Evolutionary conservation across 2,797 vertebrate genomes (phyloP).

Genomic region (Bovichtus variegatus): DNA sequence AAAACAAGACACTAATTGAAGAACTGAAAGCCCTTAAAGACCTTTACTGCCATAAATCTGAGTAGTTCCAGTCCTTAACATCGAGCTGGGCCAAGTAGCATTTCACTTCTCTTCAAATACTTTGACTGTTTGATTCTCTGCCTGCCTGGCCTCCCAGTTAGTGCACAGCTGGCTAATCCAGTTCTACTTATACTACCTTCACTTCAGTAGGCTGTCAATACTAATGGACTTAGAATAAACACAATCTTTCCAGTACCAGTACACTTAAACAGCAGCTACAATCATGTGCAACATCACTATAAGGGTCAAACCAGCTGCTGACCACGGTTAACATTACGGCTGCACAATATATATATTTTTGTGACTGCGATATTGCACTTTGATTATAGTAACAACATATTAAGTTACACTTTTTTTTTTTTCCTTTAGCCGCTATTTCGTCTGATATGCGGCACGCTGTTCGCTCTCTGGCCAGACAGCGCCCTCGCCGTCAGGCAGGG

Average conservation of each 20-base stretch:
- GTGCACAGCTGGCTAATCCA: slow-evolving; percentile 17
- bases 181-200: slow-evolving; percentile 1
- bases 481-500: no score
- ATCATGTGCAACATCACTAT: neutral
- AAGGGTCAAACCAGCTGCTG: neutral
- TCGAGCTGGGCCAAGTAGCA: slow-evolving; percentile 48
- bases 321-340: neutral
- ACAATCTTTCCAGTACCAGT: neutral
- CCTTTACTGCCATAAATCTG: slow-evolving; percentile 99
- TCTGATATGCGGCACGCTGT: no score
- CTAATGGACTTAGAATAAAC: slow-evolving; percentile 12
- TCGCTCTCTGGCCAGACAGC: no score
- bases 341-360: no score
- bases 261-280: neutral
- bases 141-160: slow-evolving; percentile 46
- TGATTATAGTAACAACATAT: no score
- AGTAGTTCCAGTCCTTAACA: slow-evolving; percentile 82
- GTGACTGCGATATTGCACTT: no score
- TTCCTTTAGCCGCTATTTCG: no score
- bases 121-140: slow-evolving; percentile 57
- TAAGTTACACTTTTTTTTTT: no score
- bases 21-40: slow-evolving; percentile 99
- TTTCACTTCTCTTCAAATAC: slow-evolving; percentile 58
- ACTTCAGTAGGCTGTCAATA: neutral
- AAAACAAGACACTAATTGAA: slow-evolving; percentile 99